Percentiles rank a stretch among this genome's conserved stretches.
Conservation (phyloP, 2,797 vertebrate species). For the Phoxinus dragarum region DNA sequence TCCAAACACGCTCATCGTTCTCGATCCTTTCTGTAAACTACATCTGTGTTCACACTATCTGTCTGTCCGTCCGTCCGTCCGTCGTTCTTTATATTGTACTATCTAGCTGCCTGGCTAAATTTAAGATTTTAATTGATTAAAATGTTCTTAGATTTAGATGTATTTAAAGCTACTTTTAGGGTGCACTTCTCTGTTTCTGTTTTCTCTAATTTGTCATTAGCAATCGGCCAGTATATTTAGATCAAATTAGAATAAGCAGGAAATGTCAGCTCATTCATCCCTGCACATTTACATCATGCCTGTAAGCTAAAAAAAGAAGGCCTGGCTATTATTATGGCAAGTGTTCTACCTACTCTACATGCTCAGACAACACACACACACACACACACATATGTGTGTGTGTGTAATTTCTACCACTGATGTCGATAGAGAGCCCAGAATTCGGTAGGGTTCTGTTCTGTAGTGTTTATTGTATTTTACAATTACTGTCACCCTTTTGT, state of each 20-base stretch:
- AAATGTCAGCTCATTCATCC: neutral
- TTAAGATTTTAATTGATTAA: neutral
- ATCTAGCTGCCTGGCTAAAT: neutral
- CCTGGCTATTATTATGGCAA: neutral
- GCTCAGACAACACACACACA: neutral
- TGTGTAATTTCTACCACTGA: neutral
- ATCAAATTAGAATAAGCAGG: neutral
- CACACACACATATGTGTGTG: neutral
- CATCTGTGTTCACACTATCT: neutral
- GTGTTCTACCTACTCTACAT: neutral
- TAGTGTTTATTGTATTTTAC: neutral
- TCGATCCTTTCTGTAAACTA: slow-evolving; percentile 13
- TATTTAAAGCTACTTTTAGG: neutral
- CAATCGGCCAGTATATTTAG: neutral
- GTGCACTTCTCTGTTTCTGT: too few relatives aligned
- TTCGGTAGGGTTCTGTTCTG: too few relatives aligned
- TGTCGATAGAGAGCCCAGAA: neutral
- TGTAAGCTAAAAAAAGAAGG: neutral
- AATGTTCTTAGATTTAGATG: neutral
- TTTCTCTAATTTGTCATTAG: neutral
- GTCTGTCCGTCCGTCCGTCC: too few relatives aligned
- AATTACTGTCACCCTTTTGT: neutral
- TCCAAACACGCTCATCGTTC: slow-evolving; percentile 39
- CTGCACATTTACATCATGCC: neutral
- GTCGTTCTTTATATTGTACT: too few relatives aligned